Percentiles rank a stretch among this genome's conserved stretches.
Conservation (phyloP, 2,888 invertebrate species). For the Tortrix viridana region DNA sequence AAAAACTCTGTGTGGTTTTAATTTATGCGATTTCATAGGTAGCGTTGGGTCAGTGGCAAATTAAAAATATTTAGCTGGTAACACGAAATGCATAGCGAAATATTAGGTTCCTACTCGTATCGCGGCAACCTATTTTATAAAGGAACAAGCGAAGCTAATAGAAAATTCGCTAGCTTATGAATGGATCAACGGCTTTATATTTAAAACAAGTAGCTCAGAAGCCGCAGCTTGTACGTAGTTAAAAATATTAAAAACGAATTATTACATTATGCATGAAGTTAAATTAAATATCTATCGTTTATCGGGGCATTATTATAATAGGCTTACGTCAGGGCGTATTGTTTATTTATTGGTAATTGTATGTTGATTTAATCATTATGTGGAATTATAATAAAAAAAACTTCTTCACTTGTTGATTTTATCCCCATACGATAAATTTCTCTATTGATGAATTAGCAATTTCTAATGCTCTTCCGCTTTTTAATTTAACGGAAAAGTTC, state of each 20-base stretch:
- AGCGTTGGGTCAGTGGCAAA: no score
- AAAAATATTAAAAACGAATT: constrained; percentile 29
- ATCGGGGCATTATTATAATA: constrained; percentile 36
- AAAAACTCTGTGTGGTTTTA: no score
- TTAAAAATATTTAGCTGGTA: no score
- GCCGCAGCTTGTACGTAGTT: constrained; percentile 13
- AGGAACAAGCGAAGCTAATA: not conserved
- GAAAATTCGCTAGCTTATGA: not conserved
- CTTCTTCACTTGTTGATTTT: not conserved
- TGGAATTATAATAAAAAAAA: constrained; percentile 2
- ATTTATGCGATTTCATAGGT: no score
- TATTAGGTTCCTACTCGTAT: not conserved
- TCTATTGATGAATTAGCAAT: not conserved
- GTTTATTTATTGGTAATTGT: constrained; percentile 18
- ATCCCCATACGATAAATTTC: not conserved
- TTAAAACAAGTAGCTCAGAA: constrained; percentile 20
- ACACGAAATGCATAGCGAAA: no score
- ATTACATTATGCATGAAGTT: constrained; percentile 37
- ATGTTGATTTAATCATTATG: constrained; percentile 25
- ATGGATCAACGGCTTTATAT: constrained; percentile 41
- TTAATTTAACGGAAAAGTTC: no score
- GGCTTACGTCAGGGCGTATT: constrained; percentile 32
- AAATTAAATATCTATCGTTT: constrained; percentile 37
- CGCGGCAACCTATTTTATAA: not conserved
- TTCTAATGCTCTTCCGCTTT: no score